phyloP scores from a whole-genome alignment of 2,797 vertebrate genomes.

The Parauchenoglanis punctatus region DNA sequence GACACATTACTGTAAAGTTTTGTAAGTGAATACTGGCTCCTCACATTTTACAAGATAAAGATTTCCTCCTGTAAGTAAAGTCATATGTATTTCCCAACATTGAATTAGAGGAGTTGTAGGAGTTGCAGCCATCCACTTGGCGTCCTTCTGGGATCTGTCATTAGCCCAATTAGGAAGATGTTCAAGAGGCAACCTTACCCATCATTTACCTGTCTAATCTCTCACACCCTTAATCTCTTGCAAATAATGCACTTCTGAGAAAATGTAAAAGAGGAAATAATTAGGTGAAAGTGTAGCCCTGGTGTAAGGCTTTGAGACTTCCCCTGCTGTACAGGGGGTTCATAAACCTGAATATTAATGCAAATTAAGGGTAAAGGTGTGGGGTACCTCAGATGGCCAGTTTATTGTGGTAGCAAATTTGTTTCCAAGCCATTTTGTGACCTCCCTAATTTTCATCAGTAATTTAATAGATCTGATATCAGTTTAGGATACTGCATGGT shows the following conservation, averaged over 20 bases:
- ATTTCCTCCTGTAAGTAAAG: neutral
- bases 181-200: conserved; percentile 81
- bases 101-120: neutral
- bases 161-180: conserved; percentile 92
- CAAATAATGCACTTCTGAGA: conserved; percentile 89
- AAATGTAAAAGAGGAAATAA: conserved; percentile 88
- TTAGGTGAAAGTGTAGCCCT: conserved; percentile 80
- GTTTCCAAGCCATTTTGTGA: neutral
- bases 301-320: conserved; percentile 87
- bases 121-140: neutral
- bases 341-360: conserved; percentile 40
- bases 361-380: conserved; percentile 27
- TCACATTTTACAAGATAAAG: neutral
- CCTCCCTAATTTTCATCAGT: neutral
- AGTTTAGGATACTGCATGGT: neutral
- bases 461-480: neutral
- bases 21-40: neutral
- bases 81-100: neutral
- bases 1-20: neutral
- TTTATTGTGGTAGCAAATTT: neutral
- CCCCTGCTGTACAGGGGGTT: conserved; percentile 77
- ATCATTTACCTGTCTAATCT: conserved; percentile 91
- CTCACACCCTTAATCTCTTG: conserved; percentile 89
- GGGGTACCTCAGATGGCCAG: neutral
- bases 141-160: conserved; percentile 77